These are phyloP conservation scores for Hippocampus kuda DNA, from an alignment of 2,797 vertebrate species.

Conservation along the genomic window DNA sequence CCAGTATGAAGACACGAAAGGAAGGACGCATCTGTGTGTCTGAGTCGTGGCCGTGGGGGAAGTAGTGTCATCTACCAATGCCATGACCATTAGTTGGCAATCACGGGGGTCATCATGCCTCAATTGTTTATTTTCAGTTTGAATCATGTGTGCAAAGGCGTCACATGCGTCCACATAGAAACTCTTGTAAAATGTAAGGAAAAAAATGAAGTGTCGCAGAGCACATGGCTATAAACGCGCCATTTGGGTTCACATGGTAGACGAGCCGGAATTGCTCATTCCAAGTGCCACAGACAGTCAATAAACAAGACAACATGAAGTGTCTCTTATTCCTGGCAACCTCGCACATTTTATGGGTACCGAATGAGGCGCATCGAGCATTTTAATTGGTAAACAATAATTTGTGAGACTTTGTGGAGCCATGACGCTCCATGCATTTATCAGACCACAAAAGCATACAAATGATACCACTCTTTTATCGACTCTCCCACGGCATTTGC, in stretches of 20 bases:
- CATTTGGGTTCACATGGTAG: not conserved
- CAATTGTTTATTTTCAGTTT: not conserved
- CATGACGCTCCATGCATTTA: not conserved
- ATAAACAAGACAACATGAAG: not conserved
- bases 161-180: not conserved
- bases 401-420: not conserved
- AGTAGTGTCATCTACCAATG: constrained; percentile 7
- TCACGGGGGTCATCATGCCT: constrained; percentile 7
- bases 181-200: not conserved
- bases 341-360: not conserved
- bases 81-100: constrained; percentile 18
- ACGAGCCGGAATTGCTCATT: not conserved
- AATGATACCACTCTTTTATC: constrained; percentile 1
- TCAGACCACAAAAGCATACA: constrained; percentile 5
- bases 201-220: not conserved
- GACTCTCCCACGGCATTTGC: not conserved
- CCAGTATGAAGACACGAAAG: not conserved
- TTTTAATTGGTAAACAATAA: not conserved
- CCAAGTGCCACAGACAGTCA: not conserved
- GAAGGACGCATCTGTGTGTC: constrained; percentile 8
- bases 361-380: too few species aligned
- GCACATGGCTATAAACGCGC: not conserved
- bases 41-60: constrained; percentile 20
- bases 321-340: not conserved
- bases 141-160: not conserved